These are phyloP conservation scores for Neogale vison DNA, from an alignment of 2,113 vertebrate species.

Conservation along the genomic window DNA sequence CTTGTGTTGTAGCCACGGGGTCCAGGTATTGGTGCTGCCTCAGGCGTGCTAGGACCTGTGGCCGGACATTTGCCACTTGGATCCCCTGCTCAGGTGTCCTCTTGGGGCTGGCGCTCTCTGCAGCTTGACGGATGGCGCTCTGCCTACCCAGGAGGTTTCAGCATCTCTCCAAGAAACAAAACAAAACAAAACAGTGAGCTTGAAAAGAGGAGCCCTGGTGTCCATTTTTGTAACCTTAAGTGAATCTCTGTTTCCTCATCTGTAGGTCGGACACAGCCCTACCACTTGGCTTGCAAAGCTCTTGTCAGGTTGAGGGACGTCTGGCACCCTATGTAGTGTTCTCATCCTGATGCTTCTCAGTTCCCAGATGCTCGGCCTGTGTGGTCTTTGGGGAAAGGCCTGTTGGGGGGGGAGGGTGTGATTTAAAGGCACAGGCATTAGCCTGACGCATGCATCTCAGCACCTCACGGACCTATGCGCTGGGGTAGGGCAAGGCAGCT, in stretches of 20 bases:
- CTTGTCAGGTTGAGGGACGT: no score
- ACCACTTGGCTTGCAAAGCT: neutral
- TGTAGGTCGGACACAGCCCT: neutral
- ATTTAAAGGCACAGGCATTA: neutral
- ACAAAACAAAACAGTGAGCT: neutral
- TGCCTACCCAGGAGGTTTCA: neutral
- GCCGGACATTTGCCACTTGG: no score
- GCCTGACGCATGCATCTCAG: fast-evolving
- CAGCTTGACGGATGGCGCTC: neutral
- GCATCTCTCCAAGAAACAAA: fast-evolving
- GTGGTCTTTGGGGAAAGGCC: neutral
- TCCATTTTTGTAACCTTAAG: neutral
- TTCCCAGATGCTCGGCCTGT: fast-evolving
- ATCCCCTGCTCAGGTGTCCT: no score
- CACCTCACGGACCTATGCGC: neutral
- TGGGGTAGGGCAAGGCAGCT: neutral
- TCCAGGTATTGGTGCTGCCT: fast-evolving
- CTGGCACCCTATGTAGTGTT: fast-evolving
- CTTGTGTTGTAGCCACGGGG: neutral
- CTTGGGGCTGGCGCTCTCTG: neutral
- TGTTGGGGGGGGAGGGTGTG: no score
- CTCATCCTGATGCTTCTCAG: fast-evolving
- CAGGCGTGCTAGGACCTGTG: no score
- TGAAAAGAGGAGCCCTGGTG: neutral
- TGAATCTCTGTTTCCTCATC: neutral